Evolutionary conservation across 2,888 invertebrate genomes (phyloP), one percentile per base, ranked within the genome.

Genomic region (Tolmerus cingulatus): DNA sequence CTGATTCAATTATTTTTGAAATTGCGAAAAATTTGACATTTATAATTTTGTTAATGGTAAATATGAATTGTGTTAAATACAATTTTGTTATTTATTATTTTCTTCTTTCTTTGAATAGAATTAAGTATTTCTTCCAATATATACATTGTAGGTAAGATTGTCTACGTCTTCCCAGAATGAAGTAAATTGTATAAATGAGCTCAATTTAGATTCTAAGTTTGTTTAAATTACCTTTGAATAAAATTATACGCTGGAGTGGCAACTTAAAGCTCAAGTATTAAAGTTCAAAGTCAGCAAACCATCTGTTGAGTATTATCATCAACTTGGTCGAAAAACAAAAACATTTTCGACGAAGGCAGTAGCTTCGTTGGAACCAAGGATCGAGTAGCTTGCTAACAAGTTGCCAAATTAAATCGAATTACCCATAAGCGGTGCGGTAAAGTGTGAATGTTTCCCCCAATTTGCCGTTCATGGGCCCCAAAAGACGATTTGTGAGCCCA

Each of bases 361-460:
- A 66, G 27, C 12, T 66, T 66, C 14, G 27, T 27, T 5, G 1
- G 1, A 19, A 19, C 55, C 66, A 27, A 19, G 12, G 66, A 19
- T 23, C 66, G 23, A 9, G 23, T 66, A 66, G 27, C 66, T 9
- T 66, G 27, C 57, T 27, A 66, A 66, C 66, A 66, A 40, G 37
- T 76, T 40, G 76, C 76, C 76, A 40, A 40, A n/a, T 78, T 78
- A 78, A 78, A 43, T 78, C 78, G 40, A 46, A 78, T 78, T 43
- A 78, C 40, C 40, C 78, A 14, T 46, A 78, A 78, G 43, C 19
- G 46, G 27, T 78, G 78, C 43, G 78, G 40, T n/a, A 43, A 19
- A 76, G 76, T 76, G 76, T 76, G 76, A 76, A 16, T 79, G 79
- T 51, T 81, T 51, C 43, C 81, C 30, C 81, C 30, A 81, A 81